These are phyloP conservation scores for Pogonognathellus flavescens DNA, from an alignment of 1,140 invertebrate genomes.

Conservation along the genomic window DNA sequence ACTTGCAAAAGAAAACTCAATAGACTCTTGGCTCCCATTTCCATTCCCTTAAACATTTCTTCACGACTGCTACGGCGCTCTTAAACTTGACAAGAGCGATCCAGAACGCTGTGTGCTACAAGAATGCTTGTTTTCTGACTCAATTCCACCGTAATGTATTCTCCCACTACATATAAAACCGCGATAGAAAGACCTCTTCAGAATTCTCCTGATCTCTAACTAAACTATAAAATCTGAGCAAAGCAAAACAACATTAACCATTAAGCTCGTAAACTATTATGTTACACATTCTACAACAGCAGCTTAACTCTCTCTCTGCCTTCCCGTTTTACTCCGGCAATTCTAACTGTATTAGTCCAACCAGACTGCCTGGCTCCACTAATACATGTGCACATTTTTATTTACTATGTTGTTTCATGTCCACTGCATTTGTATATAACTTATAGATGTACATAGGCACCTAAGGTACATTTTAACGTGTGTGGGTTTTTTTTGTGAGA, in stretches of 20 bases:
- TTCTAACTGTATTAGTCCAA: background rate
- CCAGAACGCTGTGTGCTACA: background rate
- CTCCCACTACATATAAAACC: background rate
- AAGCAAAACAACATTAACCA: conserved; percentile 37
- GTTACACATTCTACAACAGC: conserved; percentile 1
- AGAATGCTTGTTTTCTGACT: background rate
- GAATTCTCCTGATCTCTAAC: conserved; percentile 16
- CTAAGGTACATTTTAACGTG: background rate
- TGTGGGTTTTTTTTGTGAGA: no score
- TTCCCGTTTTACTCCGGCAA: background rate
- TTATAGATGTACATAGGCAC: background rate
- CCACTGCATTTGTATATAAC: background rate
- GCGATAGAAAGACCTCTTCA: background rate
- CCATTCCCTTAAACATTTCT: background rate
- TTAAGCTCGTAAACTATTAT: conserved; percentile 50
- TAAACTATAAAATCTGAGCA: conserved; percentile 14
- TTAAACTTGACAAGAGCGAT: background rate
- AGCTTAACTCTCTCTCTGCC: background rate
- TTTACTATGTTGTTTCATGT: background rate
- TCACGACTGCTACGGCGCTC: background rate
- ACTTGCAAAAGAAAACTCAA: conserved; percentile 29
- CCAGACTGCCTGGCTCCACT: no score
- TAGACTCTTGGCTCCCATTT: conserved; percentile 33
- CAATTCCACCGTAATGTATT: background rate
- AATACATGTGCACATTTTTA: background rate